phyloP scores from a whole-genome alignment of 2,888 invertebrate genomes.

The Drosophila melanocephala region DNA sequence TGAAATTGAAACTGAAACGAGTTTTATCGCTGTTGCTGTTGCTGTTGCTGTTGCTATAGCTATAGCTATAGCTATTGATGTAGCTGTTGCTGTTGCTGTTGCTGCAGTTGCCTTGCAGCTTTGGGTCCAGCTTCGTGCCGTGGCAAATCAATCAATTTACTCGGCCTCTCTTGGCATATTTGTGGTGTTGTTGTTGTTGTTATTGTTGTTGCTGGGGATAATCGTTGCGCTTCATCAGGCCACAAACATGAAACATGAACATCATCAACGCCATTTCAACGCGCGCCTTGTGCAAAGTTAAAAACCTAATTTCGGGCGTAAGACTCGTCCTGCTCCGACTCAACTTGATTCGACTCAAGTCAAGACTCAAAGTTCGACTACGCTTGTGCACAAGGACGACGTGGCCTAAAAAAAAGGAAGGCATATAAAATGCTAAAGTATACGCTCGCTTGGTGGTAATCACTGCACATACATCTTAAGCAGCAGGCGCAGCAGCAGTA shows the following conservation, averaged over 20 bases:
- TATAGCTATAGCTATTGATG: background rate
- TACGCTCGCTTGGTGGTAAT: constrained; percentile 80
- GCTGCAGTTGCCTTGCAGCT: constrained; percentile 49
- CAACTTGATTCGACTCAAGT: constrained; percentile 21
- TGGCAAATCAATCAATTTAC: constrained; percentile 83
- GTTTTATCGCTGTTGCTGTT: constrained; percentile 50
- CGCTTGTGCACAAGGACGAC: constrained; percentile 66
- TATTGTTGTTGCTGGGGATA: constrained; percentile 69
- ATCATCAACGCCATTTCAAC: constrained; percentile 81
- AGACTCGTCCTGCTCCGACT: constrained; percentile 30
- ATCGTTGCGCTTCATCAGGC: constrained; percentile 80
- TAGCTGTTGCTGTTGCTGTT: constrained; percentile 5
- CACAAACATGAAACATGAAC: constrained; percentile 79
- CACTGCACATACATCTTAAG: constrained; percentile 78
- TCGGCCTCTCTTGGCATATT: constrained; percentile 66
- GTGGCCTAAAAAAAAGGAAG: constrained; percentile 59
- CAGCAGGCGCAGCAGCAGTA: constrained; percentile 61
- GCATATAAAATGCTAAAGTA: constrained; percentile 82
- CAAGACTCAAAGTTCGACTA: constrained; percentile 28
- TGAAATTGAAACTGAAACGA: constrained; percentile 77
- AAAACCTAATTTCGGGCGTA: constrained; percentile 72
- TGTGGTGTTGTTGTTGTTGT: constrained; percentile 47
- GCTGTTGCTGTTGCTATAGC: constrained; percentile 8
- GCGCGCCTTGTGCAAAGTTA: constrained; percentile 71
- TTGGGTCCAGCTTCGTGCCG: constrained; percentile 72